These are phyloP conservation scores for Eilema caniola DNA, from an alignment of 2,888 invertebrate genomes.

Conservation along the genomic window DNA sequence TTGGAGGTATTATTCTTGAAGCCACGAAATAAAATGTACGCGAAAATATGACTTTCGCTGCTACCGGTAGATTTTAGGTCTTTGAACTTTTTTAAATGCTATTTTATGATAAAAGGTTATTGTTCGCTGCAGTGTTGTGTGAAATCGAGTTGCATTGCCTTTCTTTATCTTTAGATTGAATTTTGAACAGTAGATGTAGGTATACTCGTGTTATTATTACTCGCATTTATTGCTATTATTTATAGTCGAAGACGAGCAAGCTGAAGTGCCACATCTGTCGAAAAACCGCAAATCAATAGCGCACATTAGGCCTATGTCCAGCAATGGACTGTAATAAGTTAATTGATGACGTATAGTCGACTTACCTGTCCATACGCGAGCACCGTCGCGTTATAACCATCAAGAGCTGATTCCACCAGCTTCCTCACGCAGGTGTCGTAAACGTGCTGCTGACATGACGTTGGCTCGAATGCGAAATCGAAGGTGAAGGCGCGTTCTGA, in stretches of 20 bases:
- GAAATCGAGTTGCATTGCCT: slow-evolving; percentile 3
- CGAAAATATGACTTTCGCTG: slow-evolving; percentile 39
- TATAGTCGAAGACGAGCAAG: too few species aligned
- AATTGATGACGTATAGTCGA: slow-evolving; percentile 20
- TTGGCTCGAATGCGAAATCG: slow-evolving; percentile 97
- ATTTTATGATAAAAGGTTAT: slow-evolving; percentile 18
- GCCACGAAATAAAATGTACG: slow-evolving; percentile 30
- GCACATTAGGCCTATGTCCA: too few species aligned
- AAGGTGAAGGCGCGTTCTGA: slow-evolving; percentile 98
- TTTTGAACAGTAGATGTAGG: neutral
- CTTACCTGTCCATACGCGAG: slow-evolving; percentile 97
- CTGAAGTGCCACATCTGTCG: too few species aligned
- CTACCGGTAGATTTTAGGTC: slow-evolving; percentile 35
- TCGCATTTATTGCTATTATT: neutral
- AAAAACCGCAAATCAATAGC: too few species aligned
- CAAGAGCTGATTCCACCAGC: slow-evolving; percentile 96
- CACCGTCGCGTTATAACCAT: slow-evolving; percentile 99
- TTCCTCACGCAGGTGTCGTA: slow-evolving; percentile 94
- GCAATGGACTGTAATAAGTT: neutral
- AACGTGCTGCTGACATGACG: slow-evolving; percentile 90
- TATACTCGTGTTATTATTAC: neutral
- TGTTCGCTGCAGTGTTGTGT: slow-evolving; percentile 4
- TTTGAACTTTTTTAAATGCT: slow-evolving; percentile 31
- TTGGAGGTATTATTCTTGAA: slow-evolving; percentile 28
- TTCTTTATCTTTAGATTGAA: slow-evolving; percentile 3